phyloP scores from a whole-genome alignment of 2,888 invertebrate species.

The Helleia helle region DNA sequence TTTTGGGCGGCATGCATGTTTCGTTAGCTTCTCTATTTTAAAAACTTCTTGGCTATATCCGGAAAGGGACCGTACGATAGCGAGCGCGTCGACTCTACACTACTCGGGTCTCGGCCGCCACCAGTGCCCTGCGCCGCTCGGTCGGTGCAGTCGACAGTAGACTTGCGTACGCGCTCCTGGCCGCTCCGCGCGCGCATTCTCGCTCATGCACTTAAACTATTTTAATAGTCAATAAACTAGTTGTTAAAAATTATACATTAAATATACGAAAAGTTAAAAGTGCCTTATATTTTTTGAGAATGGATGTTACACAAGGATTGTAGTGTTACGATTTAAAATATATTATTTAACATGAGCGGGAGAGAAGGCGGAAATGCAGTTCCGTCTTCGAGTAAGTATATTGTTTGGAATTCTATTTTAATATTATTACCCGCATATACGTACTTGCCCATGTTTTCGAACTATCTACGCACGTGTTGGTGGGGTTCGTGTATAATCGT shows the following conservation, averaged over 20 bases:
- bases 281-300: conserved; percentile 47
- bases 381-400: conserved; percentile 68
- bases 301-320: conserved; percentile 62
- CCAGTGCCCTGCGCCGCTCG: too few relatives aligned
- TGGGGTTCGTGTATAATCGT: conserved; percentile 26
- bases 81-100: conserved; percentile 39
- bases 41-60: conserved; percentile 70
- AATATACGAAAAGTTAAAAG: conserved; percentile 30
- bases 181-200: conserved; percentile 58
- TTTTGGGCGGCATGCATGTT: conserved; percentile 69
- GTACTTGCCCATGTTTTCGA: conserved; percentile 19
- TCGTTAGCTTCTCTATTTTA: conserved; percentile 71
- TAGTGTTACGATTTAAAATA: conserved; percentile 57
- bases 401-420: conserved; percentile 30
- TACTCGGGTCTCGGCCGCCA: too few relatives aligned
- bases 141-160: conserved; percentile 71
- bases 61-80: conserved; percentile 68
- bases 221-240: conserved; percentile 49
- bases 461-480: conserved; percentile 27
- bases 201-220: conserved; percentile 48
- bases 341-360: conserved; percentile 65
- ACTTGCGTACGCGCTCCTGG: conserved; percentile 65
- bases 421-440: conserved; percentile 22
- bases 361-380: conserved; percentile 71
- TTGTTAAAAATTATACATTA: conserved; percentile 15